Base-by-base conservation (phyloP, 2,797 vertebrate genomes). In the Neosilurus mollespiculum region DNA sequence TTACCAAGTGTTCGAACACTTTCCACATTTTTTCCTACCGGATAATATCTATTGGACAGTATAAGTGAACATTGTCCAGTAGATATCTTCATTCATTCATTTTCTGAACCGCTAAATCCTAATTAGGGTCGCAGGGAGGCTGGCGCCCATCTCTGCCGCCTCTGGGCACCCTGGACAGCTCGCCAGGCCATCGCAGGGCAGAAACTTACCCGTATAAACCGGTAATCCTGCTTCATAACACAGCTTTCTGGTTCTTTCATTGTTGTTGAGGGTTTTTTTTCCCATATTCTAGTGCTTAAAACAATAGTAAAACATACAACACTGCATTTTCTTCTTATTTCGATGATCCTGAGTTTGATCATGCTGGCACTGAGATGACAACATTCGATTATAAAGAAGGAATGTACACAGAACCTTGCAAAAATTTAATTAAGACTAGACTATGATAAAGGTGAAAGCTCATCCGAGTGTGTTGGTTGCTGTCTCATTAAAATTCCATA, bases 401-500 rank as follows among this genome's bases (percentile, higher is more conserved):
- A 20, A 2, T 76, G 56, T 59, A 30, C 59, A 34, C 30, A 43
- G 37, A 77, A 37, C 34, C 22, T 61, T 0, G 34, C 56, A 8
- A 30, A 30, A 75, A 30, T 26, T 22, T 76, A 43, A 61, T 59
- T 77, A 61, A 43, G 12, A 77, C 56, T 61, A 56, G 61, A 77
- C 56, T 77, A n/a, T 61, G 58, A 59, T 59, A 18, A 59, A 76
- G 11, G 18, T 10, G 26, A 59, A 37, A 14, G 26, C 6, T 0
- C 11, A n/a, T 14, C 30, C n/a, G 10, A 76, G 12, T 24, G 20
- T n/a, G 56, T 16, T 61, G 75, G 34, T n/a, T 61, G 11, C 75
- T 37, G 34, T 77, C 75, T 77, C 30, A n/a, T 61, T 77, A 77
- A 76, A 61, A 59, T 59, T 61, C 26, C 56, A 43, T 76, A 37